These are phyloP conservation scores for Drosophila robusta DNA, from an alignment of 2,888 invertebrate genomes.

Conservation along the genomic window DNA sequence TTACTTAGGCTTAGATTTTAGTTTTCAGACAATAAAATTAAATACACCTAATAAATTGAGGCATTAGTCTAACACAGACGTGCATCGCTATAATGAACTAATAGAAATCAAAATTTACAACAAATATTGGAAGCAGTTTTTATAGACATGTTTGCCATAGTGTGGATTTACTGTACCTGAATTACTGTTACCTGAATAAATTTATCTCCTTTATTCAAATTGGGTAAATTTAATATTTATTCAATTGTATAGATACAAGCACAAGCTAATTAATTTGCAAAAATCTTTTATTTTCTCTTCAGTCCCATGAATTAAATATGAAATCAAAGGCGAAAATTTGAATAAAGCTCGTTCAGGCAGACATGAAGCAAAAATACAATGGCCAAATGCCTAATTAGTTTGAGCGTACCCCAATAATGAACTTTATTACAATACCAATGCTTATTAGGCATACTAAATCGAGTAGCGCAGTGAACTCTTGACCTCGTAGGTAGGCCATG, in stretches of 20 bases:
- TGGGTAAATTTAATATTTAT: background rate
- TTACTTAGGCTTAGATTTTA: background rate
- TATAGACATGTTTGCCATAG: too few relatives aligned
- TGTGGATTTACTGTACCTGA: too few relatives aligned
- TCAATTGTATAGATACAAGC: background rate
- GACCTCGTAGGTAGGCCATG: conserved; percentile 33
- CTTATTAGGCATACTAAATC: conserved; percentile 20
- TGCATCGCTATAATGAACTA: background rate
- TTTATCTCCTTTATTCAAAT: background rate
- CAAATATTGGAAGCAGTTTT: too few relatives aligned
- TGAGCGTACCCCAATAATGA: conserved; percentile 26
- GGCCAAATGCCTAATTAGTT: conserved; percentile 45
- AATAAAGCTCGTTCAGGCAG: background rate
- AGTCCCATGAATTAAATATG: background rate
- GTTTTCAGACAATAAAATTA: background rate
- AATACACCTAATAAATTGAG: background rate
- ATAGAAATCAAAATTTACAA: too few relatives aligned
- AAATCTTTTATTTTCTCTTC: background rate
- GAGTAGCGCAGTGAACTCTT: conserved; percentile 40
- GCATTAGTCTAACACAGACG: background rate
- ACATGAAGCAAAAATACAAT: background rate
- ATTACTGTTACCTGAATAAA: too few relatives aligned
- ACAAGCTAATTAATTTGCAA: background rate
- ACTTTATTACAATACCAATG: conserved; percentile 36
- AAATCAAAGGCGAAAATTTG: background rate